Base-by-base conservation (phyloP, 2,888 invertebrate genomes). In the Drosophila longiperda region DNA sequence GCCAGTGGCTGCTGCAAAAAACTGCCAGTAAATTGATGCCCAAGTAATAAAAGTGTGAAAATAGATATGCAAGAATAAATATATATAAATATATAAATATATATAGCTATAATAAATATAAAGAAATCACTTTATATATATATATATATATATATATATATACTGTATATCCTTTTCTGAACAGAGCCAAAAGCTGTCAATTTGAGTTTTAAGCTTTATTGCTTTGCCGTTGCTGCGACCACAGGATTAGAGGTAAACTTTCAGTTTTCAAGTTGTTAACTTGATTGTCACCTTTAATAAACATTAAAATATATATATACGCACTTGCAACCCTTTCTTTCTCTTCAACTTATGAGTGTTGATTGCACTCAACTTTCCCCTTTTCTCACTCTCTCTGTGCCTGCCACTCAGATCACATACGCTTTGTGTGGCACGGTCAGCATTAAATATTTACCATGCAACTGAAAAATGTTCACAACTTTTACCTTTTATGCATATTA, bases 401-500 rank as follows among this genome's bases (percentile, higher is more conserved):
- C n/a, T 45, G 8, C 7, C 23, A 15, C 20, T 12, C 9, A 40
- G n/a, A n/a, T 40, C 40, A 40, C 26, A 53, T 34, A 58, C 32
- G 40, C 63, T 73, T 73, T 65, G 73, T 33, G 59, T 45, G 52
- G 20, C 40, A 40, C 54, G 63, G 63, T 66, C 66, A 48, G 69
- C 50, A 85, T 84, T 73, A 87, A 85, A 81, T 85, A 87, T 84
- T 87, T 81, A 84, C 71, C 53, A 33, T 63, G 68, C 62, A 69
- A 68, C 65, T 63, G 45, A 59, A 73, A 76, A 69, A 53, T 72
- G 42, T 59, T 66, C 42, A 45, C 38, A 53, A 49, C 42, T 69
- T 70, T 64, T 65, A 32, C 53, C 58, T 53, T 62, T 69, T 61
- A 49, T 66, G 73, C 66, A 84, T 68, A 66, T 53, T 38, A 70